Conservation (phyloP, 2,797 vertebrate genomes). For the Phaenicophaeus curvirostris region DNA sequence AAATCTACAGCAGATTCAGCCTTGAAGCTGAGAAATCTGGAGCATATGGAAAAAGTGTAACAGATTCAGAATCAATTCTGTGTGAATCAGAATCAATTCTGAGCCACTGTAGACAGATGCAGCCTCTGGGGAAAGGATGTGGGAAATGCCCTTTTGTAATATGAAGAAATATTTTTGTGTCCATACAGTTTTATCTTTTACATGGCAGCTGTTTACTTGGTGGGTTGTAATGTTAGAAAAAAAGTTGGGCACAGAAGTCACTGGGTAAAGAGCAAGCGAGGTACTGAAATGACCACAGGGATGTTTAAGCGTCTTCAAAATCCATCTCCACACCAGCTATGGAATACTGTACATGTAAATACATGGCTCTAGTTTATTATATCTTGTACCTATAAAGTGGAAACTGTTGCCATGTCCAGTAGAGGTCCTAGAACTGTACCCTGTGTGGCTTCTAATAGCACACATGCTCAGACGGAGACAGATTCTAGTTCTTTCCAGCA, state of each 20-base stretch:
- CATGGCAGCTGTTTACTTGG: neutral
- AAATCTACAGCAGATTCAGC: neutral
- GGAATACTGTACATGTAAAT: neutral
- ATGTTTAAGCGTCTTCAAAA: neutral
- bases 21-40: neutral
- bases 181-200: neutral
- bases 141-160: neutral
- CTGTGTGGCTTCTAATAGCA: neutral
- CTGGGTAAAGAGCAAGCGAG: neutral
- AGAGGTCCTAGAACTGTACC: neutral
- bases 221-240: neutral
- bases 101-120: neutral
- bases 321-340: neutral
- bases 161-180: neutral
- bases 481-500: neutral
- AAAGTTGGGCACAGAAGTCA: accelerated
- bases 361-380: neutral
- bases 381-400: neutral
- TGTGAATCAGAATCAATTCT: neutral
- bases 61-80: neutral
- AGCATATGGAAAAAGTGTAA: neutral
- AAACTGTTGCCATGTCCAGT: neutral
- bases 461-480: neutral
- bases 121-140: neutral
- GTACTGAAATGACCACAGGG: neutral